Percentiles rank a stretch among this genome's conserved stretches.
Conservation (phyloP, 2,888 invertebrate genomes). For the Beris morrisii region DNA sequence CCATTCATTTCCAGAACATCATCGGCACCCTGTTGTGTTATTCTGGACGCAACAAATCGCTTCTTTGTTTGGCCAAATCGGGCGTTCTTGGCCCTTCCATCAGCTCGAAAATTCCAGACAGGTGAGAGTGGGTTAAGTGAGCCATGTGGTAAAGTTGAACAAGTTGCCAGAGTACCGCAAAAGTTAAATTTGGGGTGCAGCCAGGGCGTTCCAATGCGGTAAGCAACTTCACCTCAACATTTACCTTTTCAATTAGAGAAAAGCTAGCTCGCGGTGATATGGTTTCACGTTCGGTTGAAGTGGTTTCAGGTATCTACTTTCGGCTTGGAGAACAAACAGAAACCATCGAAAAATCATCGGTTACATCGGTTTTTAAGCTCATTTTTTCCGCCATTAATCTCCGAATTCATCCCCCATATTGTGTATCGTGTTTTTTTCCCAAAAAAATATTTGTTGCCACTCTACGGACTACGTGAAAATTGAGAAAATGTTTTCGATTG, state of each 20-base stretch:
- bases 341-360: slow-evolving; percentile 2
- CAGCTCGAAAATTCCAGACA: too few species aligned
- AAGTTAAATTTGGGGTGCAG: slow-evolving; percentile 4
- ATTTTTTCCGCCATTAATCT: too few species aligned
- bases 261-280: slow-evolving; percentile 8
- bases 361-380: slow-evolving; percentile 1
- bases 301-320: slow-evolving; percentile 16
- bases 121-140: too few species aligned
- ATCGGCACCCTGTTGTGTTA: slow-evolving; percentile 7
- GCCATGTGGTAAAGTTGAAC: neutral
- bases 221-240: neutral
- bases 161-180: slow-evolving; percentile 4
- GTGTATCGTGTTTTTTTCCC: neutral
- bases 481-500: too few species aligned
- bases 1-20: slow-evolving; percentile 24
- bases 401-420: too few species aligned
- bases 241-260: slow-evolving; percentile 20
- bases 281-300: slow-evolving; percentile 23
- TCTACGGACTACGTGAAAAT: neutral
- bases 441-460: neutral
- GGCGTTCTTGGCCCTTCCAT: neutral
- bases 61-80: slow-evolving; percentile 2
- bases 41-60: slow-evolving; percentile 13
- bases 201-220: neutral
- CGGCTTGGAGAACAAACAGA: neutral